Evolutionary conservation across 2,888 invertebrate genomes (phyloP).

Genomic region (Heliconius sara): DNA sequence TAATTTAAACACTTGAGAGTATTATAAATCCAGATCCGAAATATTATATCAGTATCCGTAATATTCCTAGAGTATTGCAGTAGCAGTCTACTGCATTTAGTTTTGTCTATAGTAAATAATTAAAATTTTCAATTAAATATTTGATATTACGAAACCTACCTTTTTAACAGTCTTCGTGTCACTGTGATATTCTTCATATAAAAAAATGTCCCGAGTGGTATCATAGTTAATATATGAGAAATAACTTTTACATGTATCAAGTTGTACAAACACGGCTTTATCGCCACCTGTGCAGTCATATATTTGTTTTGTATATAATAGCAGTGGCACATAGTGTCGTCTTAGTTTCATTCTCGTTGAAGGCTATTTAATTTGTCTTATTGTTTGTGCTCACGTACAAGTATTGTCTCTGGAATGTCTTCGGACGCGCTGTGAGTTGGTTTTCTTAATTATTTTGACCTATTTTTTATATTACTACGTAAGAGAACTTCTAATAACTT

Average conservation of each 20-base stretch:
- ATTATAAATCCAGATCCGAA: too few relatives aligned
- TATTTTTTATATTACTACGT: conserved; percentile 31
- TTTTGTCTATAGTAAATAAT: too few relatives aligned
- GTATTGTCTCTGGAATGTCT: conserved; percentile 32
- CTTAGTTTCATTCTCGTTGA: conserved; percentile 16
- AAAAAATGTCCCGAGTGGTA: neutral
- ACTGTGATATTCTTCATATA: neutral
- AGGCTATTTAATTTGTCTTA: conserved; percentile 36
- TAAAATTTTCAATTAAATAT: too few relatives aligned
- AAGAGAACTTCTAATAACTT: neutral
- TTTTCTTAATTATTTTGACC: conserved; percentile 37
- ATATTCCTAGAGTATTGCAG: too few relatives aligned
- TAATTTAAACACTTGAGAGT: too few relatives aligned
- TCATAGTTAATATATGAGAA: conserved; percentile 14
- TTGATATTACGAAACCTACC: too few relatives aligned
- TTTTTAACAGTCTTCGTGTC: too few relatives aligned
- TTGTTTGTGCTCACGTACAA: conserved; percentile 40
- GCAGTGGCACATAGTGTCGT: conserved; percentile 22
- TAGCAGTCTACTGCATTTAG: too few relatives aligned
- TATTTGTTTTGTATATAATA: conserved; percentile 33
- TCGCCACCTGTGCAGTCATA: conserved; percentile 43
- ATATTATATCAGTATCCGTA: too few relatives aligned
- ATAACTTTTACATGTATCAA: conserved; percentile 11
- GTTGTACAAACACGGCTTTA: conserved; percentile 41
- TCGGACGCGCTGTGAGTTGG: conserved; percentile 40